A percentile compares a stretch with the other conserved stretches of the same genome.
Evolutionary conservation across 2,797 vertebrate species (phyloP).

Genomic region (Simalia tracyae): DNA sequence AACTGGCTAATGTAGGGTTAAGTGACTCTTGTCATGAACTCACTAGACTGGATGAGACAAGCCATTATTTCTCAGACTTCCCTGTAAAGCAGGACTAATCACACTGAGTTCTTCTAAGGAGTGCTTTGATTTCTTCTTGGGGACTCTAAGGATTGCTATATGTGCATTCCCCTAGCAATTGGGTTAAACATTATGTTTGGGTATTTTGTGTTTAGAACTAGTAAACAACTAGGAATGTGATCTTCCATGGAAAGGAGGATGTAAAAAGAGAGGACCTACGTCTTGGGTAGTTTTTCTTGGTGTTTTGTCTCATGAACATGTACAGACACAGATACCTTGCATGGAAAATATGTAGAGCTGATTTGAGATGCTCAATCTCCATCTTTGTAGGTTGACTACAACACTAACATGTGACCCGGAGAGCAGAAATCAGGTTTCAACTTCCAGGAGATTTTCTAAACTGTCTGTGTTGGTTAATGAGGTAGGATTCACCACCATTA

Average conservation of each 20-base stretch:
- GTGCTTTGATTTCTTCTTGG: not conserved
- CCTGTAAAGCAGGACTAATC: too few species aligned
- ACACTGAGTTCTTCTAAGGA: not conserved
- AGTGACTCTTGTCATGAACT: not conserved
- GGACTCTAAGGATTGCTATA: not conserved
- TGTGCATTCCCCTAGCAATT: not conserved
- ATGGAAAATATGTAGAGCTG: not conserved
- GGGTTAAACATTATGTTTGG: not conserved
- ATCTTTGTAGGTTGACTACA: not conserved
- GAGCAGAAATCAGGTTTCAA: not conserved
- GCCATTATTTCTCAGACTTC: not conserved
- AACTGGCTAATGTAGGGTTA: not conserved
- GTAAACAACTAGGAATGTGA: not conserved
- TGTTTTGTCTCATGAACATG: not conserved
- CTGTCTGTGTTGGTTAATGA: not conserved
- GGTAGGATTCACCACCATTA: not conserved
- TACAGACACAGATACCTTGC: too few species aligned
- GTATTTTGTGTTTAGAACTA: not conserved
- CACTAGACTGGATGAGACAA: not conserved
- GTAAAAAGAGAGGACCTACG: not conserved
- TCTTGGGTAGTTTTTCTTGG: not conserved
- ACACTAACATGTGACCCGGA: slow-evolving; percentile 51
- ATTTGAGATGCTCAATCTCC: not conserved
- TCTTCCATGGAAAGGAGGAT: not conserved
- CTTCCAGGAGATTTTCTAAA: not conserved